Percentiles rank a stretch among this genome's conserved stretches.
phyloP scores from a whole-genome alignment of 2,797 vertebrate genomes.

The Mus spretus region DNA sequence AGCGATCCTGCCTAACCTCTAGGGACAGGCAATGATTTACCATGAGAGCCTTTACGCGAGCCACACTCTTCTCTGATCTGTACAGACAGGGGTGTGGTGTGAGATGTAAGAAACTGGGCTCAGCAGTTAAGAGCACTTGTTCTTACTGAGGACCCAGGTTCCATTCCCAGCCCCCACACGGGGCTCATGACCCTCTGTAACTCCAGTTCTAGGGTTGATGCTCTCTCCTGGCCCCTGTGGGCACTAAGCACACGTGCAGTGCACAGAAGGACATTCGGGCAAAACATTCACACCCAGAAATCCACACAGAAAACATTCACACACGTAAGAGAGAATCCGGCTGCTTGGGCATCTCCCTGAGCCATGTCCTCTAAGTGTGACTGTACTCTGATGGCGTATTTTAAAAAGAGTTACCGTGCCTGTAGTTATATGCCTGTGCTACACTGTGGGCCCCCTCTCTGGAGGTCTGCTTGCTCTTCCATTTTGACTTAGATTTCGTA shows the following conservation, averaged over 20 bases:
- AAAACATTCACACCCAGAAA: neutral
- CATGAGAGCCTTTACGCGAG: neutral
- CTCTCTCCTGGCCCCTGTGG: neutral
- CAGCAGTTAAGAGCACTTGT: neutral
- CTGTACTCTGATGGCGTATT: neutral
- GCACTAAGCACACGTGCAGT: no score
- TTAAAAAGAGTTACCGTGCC: neutral
- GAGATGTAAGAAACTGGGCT: neutral
- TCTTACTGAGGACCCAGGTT: neutral
- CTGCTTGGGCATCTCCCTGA: neutral
- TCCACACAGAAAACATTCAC: neutral
- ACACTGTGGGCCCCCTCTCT: neutral
- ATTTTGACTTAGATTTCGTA: neutral
- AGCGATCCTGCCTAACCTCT: neutral
- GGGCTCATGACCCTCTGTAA: neutral
- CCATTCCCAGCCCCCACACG: neutral
- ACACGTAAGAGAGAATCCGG: neutral
- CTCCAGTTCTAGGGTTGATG: no score
- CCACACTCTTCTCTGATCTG: neutral
- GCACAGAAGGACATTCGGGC: neutral
- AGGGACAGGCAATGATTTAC: neutral
- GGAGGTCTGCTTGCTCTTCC: neutral
- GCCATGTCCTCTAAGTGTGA: neutral
- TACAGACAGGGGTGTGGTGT: neutral
- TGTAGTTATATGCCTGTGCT: neutral